phyloP scores from a whole-genome alignment of 2,797 vertebrate genomes.

The Gymnothorax javanicus region DNA sequence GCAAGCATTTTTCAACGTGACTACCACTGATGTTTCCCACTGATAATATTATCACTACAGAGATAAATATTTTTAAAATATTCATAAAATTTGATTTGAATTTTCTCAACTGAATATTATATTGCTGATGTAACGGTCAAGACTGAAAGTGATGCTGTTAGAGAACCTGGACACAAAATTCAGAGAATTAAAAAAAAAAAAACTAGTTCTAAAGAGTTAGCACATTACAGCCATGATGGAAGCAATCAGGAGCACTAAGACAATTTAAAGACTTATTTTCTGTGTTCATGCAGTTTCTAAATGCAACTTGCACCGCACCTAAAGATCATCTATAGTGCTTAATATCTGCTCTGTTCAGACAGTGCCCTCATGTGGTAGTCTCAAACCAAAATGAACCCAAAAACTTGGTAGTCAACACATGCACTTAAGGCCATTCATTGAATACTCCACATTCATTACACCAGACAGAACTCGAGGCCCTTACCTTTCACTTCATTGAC shows the following conservation, averaged over 20 bases:
- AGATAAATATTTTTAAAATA: too few relatives aligned
- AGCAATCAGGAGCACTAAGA: neutral
- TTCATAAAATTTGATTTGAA: too few relatives aligned
- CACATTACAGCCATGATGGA: neutral
- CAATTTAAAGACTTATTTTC: neutral
- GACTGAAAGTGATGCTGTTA: too few relatives aligned
- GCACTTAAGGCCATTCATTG: neutral
- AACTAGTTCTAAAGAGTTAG: too few relatives aligned
- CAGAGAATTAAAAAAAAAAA: too few relatives aligned
- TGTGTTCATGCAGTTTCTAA: neutral
- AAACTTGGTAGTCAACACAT: neutral
- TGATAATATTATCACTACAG: neutral
- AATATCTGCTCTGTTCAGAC: constrained; percentile 12
- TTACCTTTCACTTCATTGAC: constrained; percentile 39
- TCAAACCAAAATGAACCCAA: neutral
- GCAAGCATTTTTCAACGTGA: neutral
- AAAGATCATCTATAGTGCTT: neutral
- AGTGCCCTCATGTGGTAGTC: constrained; percentile 30
- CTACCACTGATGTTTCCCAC: neutral
- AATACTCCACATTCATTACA: neutral
- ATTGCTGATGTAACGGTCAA: too few relatives aligned
- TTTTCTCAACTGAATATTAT: too few relatives aligned
- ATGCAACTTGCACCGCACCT: neutral
- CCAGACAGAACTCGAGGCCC: neutral
- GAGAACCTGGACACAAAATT: too few relatives aligned